Conservation (phyloP, 2,113 vertebrate genomes). For the Colistium nudipinnis region DNA sequence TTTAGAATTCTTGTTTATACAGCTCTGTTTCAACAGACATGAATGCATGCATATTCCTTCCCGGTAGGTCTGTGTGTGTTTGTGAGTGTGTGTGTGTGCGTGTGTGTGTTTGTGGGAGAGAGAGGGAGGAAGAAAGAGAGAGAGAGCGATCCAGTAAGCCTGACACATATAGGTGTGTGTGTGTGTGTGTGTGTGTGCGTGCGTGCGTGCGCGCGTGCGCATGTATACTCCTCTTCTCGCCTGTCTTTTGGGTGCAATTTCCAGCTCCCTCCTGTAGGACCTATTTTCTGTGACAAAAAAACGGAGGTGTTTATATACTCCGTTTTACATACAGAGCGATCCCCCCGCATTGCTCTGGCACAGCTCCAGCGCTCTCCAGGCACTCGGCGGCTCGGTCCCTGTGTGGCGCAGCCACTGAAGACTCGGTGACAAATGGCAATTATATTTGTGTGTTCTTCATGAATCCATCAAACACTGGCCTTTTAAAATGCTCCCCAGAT, state of each 20-base stretch:
- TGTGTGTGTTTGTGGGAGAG: conserved; percentile 23
- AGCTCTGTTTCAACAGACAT: conserved; percentile 69
- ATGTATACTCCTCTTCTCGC: conserved; percentile 26
- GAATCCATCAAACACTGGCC: conserved; percentile 88
- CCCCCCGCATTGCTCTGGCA: conserved; percentile 45
- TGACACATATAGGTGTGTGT: conserved; percentile 17
- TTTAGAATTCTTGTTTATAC: conserved; percentile 81
- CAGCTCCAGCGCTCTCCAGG: conserved; percentile 55
- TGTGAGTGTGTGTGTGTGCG: conserved; percentile 27
- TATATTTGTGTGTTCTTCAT: conserved; percentile 88
- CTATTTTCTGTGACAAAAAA: conserved; percentile 81
- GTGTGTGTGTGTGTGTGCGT: not conserved
- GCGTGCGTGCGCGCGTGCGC: not conserved
- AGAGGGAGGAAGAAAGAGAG: not conserved
- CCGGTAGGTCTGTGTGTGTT: conserved; percentile 49
- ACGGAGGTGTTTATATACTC: conserved; percentile 80
- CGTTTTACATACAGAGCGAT: conserved; percentile 81
- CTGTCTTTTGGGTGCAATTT: conserved; percentile 83
- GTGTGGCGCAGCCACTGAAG: conserved; percentile 78
- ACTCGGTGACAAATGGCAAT: conserved; percentile 87
- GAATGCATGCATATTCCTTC: conserved; percentile 78
- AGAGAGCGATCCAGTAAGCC: conserved; percentile 22
- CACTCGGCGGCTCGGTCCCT: conserved; percentile 67
- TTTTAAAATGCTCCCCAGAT: conserved; percentile 88
- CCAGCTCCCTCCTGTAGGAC: conserved; percentile 78